These are phyloP conservation scores for Aegithalos caudatus DNA, from an alignment of 2,113 vertebrate species.

Conservation along the genomic window DNA sequence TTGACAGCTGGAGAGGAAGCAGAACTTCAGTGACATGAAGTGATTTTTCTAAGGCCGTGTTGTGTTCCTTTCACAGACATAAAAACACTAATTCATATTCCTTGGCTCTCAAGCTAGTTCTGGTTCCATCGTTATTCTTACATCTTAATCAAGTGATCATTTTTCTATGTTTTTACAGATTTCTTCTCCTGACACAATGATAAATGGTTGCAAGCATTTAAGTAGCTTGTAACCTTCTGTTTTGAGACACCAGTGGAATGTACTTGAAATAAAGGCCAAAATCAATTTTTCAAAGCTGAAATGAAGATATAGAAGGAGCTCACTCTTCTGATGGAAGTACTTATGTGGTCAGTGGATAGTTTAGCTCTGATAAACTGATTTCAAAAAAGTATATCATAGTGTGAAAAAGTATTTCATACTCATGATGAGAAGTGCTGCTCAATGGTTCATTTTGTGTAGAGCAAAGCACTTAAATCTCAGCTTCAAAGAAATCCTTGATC, in stretches of 20 bases:
- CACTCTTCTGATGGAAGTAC: background rate
- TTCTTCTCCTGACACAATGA: background rate
- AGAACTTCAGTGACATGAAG: background rate
- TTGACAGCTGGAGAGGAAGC: slow-evolving; percentile 3
- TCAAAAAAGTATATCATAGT: background rate
- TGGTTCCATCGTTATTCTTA: background rate
- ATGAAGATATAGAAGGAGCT: background rate
- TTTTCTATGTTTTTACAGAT: background rate
- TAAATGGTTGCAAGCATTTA: background rate
- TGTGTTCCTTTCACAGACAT: background rate
- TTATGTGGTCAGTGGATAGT: background rate
- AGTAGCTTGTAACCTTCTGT: background rate
- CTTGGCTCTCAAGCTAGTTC: background rate
- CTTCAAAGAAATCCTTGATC: background rate
- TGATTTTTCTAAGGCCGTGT: background rate
- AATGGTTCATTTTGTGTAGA: background rate
- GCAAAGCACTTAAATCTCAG: background rate
- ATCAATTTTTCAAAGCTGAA: background rate
- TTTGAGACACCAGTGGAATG: background rate
- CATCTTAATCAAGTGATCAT: background rate
- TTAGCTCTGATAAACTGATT: background rate
- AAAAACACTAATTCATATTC: background rate
- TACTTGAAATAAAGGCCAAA: background rate
- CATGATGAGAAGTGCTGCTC: background rate
- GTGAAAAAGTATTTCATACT: background rate